Percentiles rank a stretch among this genome's conserved stretches.
phyloP scores from a whole-genome alignment of 2,797 vertebrate genomes.

The Diceros bicornis region DNA sequence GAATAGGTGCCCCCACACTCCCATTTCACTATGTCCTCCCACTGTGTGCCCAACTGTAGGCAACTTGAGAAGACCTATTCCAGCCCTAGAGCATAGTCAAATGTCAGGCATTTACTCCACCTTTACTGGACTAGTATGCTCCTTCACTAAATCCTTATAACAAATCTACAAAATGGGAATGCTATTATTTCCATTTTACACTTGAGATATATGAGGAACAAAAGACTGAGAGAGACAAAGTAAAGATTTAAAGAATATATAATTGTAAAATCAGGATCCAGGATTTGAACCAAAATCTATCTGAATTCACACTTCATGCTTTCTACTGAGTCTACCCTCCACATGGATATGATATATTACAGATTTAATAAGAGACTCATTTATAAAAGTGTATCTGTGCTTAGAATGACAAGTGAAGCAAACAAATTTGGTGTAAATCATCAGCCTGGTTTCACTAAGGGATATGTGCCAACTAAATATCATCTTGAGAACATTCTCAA shows the following conservation, averaged over 20 bases:
- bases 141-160: neutral
- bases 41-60: neutral
- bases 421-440: neutral
- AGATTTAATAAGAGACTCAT: neutral
- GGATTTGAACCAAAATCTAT: conserved; percentile 16
- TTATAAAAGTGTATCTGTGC: neutral
- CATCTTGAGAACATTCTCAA: neutral
- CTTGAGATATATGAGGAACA: neutral
- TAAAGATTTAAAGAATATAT: neutral
- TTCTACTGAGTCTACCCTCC: neutral
- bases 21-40: neutral
- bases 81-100: neutral
- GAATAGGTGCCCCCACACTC: rapidly evolving
- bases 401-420: neutral
- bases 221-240: neutral
- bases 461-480: neutral
- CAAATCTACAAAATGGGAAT: neutral
- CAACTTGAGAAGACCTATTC: neutral
- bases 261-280: neutral
- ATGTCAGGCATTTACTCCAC: neutral
- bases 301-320: neutral
- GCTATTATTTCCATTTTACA: neutral
- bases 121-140: neutral
- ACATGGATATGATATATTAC: neutral
- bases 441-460: neutral